These are phyloP conservation scores for Pelvicachromis taeniatus DNA, from an alignment of 2,113 vertebrate genomes.

Conservation along the genomic window DNA sequence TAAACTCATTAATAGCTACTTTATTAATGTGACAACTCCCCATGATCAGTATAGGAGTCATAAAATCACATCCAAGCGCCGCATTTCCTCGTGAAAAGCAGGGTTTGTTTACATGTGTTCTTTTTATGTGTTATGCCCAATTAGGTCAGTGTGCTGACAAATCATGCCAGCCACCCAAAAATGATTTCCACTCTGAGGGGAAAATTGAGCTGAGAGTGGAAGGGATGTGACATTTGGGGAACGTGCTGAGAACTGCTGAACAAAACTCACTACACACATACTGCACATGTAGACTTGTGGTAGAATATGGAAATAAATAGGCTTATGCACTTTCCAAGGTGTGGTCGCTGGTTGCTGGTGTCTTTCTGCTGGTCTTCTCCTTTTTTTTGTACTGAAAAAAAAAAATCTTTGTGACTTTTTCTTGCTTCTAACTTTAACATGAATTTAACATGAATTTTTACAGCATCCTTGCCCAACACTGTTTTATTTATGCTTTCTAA, in stretches of 20 bases:
- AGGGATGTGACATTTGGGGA: slow-evolving; percentile 1
- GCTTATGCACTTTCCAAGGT: slow-evolving; percentile 23
- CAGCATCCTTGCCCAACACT: not conserved
- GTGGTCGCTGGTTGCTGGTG: not conserved
- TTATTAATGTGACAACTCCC: not conserved
- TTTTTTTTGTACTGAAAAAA: not conserved
- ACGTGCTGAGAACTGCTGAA: not conserved
- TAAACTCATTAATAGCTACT: not conserved
- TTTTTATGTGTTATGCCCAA: not conserved
- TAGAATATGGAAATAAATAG: slow-evolving; percentile 18
- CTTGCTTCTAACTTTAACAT: not conserved
- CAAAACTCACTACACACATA: slow-evolving; percentile 5
- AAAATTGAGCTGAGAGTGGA: not conserved
- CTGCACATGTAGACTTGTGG: slow-evolving; percentile 1
- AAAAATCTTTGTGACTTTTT: not conserved
- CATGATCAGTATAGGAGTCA: not conserved
- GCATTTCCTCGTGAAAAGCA: not conserved
- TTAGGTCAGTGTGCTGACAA: not conserved
- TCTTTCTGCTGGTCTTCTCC: not conserved
- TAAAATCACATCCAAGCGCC: not conserved
- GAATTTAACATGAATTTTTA: not conserved
- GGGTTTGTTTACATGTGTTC: not conserved
- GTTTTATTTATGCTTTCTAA: not conserved
- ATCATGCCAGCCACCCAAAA: not conserved
- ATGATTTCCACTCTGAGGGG: slow-evolving; percentile 1